A percentile compares a stretch with the other conserved stretches of the same genome.
phyloP scores from a whole-genome alignment of 2,797 vertebrate genomes.

The Gastrophryne carolinensis region DNA sequence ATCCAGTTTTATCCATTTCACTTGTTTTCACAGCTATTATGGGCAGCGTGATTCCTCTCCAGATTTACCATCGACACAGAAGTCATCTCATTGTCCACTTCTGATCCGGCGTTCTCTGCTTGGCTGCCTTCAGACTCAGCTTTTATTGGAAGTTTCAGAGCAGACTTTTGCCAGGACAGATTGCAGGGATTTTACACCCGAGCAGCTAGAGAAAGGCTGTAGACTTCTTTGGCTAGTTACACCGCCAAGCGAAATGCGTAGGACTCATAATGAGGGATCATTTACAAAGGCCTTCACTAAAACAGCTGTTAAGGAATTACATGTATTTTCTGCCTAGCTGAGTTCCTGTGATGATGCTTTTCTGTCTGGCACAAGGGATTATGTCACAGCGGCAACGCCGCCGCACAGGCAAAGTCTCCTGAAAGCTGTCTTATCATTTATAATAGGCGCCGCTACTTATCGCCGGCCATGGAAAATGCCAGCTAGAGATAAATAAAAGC shows the following conservation, averaged over 20 bases:
- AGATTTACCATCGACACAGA: not conserved
- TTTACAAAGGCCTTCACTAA: constrained; percentile 21
- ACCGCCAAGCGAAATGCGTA: not conserved
- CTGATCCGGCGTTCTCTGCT: not conserved
- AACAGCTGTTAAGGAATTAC: constrained; percentile 46
- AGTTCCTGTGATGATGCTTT: not conserved
- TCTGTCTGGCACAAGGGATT: constrained; percentile 16
- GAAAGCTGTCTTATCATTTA: not conserved
- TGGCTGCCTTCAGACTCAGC: too few species aligned
- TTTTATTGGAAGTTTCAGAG: not conserved
- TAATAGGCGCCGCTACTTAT: not conserved
- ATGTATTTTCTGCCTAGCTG: not conserved
- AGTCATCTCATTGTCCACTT: not conserved
- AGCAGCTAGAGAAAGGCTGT: not conserved
- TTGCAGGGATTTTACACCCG: constrained; percentile 13
- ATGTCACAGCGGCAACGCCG: not conserved
- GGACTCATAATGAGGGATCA: constrained; percentile 16
- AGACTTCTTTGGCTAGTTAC: not conserved
- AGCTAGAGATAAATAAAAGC: not conserved
- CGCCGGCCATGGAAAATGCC: not conserved
- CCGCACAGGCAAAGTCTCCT: not conserved
- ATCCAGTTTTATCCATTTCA: not conserved
- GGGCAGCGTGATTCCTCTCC: not conserved
- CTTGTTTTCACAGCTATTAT: not conserved
- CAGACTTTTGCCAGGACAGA: constrained; percentile 23